Base-by-base conservation (phyloP, 2,797 vertebrate genomes). In the Typhlichthys subterraneus region DNA sequence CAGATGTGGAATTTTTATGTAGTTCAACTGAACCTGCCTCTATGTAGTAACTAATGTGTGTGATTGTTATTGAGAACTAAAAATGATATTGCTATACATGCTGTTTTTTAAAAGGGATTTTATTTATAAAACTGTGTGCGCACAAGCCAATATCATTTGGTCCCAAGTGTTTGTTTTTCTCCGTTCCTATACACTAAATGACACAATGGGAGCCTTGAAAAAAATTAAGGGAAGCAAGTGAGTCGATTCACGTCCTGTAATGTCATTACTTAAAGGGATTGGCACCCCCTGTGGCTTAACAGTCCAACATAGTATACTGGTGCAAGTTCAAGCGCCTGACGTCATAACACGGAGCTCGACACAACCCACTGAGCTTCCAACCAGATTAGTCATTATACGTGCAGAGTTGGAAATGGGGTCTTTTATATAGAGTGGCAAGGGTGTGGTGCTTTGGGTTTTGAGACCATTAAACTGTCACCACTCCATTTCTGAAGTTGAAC, bases 381-480 rank as follows among this genome's bases (percentile, higher is more conserved):
- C 52, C 31, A 61, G 69, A 63, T 70, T 53, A 33, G 53, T 53
- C 53, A 52, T 62, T 70, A 53, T 58, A 60, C 77, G 47, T 57
- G 56, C 76, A 58, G 65, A 50, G 70, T 70, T 63, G 77, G 81
- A 79, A 77, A 65, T 14, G 51, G 73, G 76, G 76, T 81, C 83
- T 82, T 85, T 89, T 75, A 88, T 85, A 77, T 62, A 59, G 66
- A 78, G 77, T 81, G 86, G 86, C 70, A 73, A 76, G 87, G 88
- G 89, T 73, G 88, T 85, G 89, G 88, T 73, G 79, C 73, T 63
- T 68, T 17, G 69, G 85, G 78, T 80, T 66, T 1, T 45, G 85
- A 81, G 82, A 70, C 83, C 78, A 87, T 91, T 91, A 91, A 90
- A 80, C 84, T 90, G 87, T 91, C 88, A 88, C 84, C 87, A 89